These are phyloP conservation scores for Menura novaehollandiae DNA, from an alignment of 2,113 vertebrate genomes.

Conservation along the genomic window DNA sequence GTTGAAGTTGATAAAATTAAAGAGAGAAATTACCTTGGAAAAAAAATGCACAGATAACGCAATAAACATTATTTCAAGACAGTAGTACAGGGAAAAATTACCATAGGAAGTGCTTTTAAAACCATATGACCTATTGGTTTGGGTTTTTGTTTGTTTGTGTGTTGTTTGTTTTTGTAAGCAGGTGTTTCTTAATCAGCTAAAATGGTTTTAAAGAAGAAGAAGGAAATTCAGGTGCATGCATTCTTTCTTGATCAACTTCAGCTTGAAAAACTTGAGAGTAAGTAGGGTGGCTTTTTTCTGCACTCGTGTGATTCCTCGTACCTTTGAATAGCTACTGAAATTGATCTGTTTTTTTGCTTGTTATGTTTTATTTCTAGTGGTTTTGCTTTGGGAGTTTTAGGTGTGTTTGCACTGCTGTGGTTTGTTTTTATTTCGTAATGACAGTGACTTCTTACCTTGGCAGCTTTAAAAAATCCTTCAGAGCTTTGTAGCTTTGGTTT, in stretches of 20 bases:
- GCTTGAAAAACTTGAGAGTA: conserved; percentile 79
- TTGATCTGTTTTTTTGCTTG: neutral
- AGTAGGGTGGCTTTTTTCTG: neutral
- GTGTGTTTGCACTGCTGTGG: neutral
- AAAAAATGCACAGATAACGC: neutral
- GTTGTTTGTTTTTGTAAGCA: neutral
- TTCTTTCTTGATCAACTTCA: conserved; percentile 75
- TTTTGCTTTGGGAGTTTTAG: neutral
- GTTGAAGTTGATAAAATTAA: neutral
- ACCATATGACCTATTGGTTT: neutral
- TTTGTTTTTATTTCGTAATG: neutral
- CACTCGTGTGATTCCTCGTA: neutral
- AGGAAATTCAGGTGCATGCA: conserved; percentile 79
- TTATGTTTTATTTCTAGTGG: neutral
- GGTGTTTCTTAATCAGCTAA: neutral
- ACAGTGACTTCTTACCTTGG: neutral
- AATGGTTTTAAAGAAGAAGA: conserved; percentile 95
- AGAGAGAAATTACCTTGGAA: neutral
- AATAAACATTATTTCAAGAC: neutral
- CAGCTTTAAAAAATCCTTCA: neutral
- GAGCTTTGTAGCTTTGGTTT: rapidly evolving
- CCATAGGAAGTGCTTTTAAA: neutral
- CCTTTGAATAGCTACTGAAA: neutral
- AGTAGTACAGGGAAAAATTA: neutral
- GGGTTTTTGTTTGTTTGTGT: neutral